These are phyloP conservation scores for Anguilla rostrata DNA, from an alignment of 2,113 vertebrate genomes.

Conservation along the genomic window DNA sequence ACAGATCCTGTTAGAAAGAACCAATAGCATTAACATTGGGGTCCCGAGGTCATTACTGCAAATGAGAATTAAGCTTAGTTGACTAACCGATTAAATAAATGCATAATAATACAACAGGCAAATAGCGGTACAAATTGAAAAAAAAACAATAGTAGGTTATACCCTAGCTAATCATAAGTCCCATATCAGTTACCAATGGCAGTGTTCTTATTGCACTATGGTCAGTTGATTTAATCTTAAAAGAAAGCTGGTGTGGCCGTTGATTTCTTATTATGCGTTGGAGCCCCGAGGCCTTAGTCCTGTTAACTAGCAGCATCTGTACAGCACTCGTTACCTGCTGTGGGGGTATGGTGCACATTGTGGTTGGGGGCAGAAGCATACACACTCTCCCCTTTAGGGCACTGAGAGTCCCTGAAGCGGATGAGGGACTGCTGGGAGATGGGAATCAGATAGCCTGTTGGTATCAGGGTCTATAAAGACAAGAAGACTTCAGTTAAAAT, in stretches of 20 bases:
- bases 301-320: not conserved
- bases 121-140: not conserved
- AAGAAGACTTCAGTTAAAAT: slow-evolving; percentile 16
- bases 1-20: slow-evolving; percentile 74
- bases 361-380: slow-evolving; percentile 69
- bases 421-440: slow-evolving; percentile 76
- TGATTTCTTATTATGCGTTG: not conserved
- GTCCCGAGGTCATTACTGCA: not conserved
- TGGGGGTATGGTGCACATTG: slow-evolving; percentile 75
- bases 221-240: not conserved
- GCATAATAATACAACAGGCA: not conserved
- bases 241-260: not conserved
- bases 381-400: slow-evolving; percentile 57
- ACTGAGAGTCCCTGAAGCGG: slow-evolving; percentile 60
- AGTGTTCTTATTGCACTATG: not conserved
- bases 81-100: not conserved
- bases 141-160: not conserved
- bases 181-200: not conserved
- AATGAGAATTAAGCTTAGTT: not conserved
- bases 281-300: not conserved
- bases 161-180: not conserved
- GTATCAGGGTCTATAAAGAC: slow-evolving; percentile 74
- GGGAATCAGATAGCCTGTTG: slow-evolving; percentile 87
- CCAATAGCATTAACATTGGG: not conserved
- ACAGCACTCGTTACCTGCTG: slow-evolving; percentile 65